Evolutionary conservation across 2,113 vertebrate genomes (phyloP), one percentile per base, ranked within the genome.

Genomic region (Phoenicopterus ruber): DNA sequence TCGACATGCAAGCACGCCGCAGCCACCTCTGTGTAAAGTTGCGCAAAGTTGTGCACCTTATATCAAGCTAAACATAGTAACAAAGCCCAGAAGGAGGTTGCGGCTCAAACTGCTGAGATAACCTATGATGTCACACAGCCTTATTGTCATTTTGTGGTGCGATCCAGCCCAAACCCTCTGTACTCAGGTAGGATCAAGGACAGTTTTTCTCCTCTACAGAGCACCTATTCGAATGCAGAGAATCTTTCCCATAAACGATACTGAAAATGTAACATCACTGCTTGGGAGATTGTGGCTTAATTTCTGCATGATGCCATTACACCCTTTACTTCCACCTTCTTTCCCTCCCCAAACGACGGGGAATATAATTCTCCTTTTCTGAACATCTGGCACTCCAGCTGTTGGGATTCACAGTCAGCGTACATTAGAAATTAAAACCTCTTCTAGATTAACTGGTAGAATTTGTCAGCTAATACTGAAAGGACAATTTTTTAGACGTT

Each of bases 1-100:
- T 34, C 46, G 26, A 20, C 13, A 10, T 11, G 18, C 1, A 24
- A 84, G 63, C 4, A 0, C 2, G 0, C 20, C 3, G 1, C 52
- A 62, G 66, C 29, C 46, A 31, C 34, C 31, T 10, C 83, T 11
- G 14, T 4, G 22, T 4, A 9, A 49, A 73, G 38, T 4, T 54
- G 24, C n/a, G 9, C 17, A n/a, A n/a, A n/a, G n/a, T n/a, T n/a
- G n/a, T n/a, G n/a, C n/a, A 16, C 8, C 15, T 63, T 24, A 11
- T 1, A 47, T 46, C 24, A 36, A 73, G 7, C 8, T 36, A 32
- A 49, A 63, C 34, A 2, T 8, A 29, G n/a, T n/a, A n/a, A n/a
- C n/a, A 6, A 0, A 69, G 13, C 38, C 32, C 38, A 5, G 32
- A 42, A 58, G 47, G 20, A 63, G 11, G 16, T 1, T 69, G 15